Conservation (phyloP, 2,113 vertebrate genomes). For the Empidonax traillii region DNA sequence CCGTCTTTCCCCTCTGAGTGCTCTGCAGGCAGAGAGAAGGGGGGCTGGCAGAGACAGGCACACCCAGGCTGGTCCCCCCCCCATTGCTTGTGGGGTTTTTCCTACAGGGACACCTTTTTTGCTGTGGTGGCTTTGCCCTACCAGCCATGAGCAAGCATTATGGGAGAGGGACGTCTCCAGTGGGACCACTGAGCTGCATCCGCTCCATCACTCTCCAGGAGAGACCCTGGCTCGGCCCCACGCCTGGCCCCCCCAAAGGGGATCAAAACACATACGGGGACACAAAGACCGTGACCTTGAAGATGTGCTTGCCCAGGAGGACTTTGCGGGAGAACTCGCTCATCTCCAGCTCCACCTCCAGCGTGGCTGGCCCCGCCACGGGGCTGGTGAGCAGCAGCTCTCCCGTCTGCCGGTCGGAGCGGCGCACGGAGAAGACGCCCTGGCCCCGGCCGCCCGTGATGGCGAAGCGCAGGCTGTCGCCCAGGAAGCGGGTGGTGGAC, state of each 20-base stretch:
- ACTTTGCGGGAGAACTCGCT: constrained; percentile 78
- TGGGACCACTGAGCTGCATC: background rate
- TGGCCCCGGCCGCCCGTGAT: constrained; percentile 59
- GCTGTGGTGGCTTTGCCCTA: background rate
- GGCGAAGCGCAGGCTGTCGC: constrained; percentile 80
- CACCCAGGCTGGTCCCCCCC: background rate
- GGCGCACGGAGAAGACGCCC: constrained; percentile 73
- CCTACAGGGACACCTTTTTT: background rate
- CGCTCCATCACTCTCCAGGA: background rate
- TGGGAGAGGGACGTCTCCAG: background rate
- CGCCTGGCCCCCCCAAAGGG: background rate
- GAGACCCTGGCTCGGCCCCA: background rate
- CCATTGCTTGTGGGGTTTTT: background rate
- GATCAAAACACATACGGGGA: constrained; percentile 79
- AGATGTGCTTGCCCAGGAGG: constrained; percentile 83
- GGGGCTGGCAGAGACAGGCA: background rate
- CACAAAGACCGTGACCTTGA: constrained; percentile 82
- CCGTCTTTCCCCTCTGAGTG: accelerated
- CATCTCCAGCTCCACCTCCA: constrained; percentile 90
- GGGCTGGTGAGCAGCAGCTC: constrained; percentile 84
- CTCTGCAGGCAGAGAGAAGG: background rate
- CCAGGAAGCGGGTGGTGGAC: constrained; percentile 74
- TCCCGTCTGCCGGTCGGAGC: constrained; percentile 78
- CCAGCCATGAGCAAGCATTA: background rate
- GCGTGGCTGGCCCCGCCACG: constrained; percentile 70